Evolutionary conservation across 2,888 invertebrate genomes (phyloP).

Genomic region (Anagyrus pseudococci): DNA sequence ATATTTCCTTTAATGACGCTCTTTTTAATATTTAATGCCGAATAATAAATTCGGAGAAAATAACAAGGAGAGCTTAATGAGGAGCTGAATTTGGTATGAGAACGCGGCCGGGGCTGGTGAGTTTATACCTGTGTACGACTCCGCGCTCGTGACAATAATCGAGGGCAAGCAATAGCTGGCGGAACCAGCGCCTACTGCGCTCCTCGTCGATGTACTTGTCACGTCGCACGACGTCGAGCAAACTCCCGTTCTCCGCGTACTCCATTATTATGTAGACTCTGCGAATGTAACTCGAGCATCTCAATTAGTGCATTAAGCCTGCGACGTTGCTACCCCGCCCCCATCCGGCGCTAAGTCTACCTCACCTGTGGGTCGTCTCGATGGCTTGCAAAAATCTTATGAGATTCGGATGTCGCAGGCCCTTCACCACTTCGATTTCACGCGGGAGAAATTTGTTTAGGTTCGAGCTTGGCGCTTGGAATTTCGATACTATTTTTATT

Average conservation of each 20-base stretch:
- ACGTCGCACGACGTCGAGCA: conserved; percentile 77
- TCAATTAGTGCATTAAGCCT: neutral
- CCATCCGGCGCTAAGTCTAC: neutral
- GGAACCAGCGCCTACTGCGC: conserved; percentile 74
- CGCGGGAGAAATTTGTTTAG: conserved; percentile 80
- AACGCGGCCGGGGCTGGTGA: no score
- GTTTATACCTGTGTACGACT: conserved; percentile 77
- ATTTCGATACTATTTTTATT: conserved; percentile 84
- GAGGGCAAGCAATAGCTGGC: conserved; percentile 75
- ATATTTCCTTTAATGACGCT: no score
- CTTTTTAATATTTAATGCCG: no score
- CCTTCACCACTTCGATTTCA: conserved; percentile 84
- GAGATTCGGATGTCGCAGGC: conserved; percentile 78
- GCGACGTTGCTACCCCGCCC: neutral
- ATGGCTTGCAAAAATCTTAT: conserved; percentile 84
- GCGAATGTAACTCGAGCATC: neutral
- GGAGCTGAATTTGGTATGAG: neutral
- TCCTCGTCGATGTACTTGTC: conserved; percentile 75
- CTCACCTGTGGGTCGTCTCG: conserved; percentile 81
- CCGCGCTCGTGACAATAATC: conserved; percentile 81
- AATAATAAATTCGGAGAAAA: no score
- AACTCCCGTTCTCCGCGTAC: conserved; percentile 80
- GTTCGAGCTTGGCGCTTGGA: conserved; percentile 82
- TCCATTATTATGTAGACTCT: conserved; percentile 88
- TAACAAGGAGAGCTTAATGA: no score